Base-by-base conservation (phyloP, 2,888 invertebrate species). In the Dolichomitus sp. region DNA sequence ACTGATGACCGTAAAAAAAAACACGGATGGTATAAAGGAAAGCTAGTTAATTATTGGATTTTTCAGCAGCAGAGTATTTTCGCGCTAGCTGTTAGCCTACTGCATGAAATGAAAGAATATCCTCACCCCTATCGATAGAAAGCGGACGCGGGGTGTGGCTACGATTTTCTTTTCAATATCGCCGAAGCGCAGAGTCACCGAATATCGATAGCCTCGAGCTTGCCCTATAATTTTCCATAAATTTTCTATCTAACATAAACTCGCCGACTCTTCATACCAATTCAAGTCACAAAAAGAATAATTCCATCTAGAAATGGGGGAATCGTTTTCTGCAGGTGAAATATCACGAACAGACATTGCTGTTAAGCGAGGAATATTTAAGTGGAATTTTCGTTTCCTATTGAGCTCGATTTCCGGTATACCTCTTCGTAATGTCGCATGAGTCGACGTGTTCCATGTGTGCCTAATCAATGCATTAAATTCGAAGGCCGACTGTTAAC, bases 141-240 rank as follows among this genome's bases (percentile, higher is more conserved):
- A 52, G 37, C n/a, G 42, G 30, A 12, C 48, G 37, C 50, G 50
- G 14, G 59, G 23, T 19, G 33, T 23, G 19, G 59, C 59, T 59
- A 45, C 68, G 73, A 57, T 45, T 78, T 68, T 30, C 73, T 69
- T 76, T 82, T 82, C 74, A 78, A 82, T 82, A 82, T 82, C 78
- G 78, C 57, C 54, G 50, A 17, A 65, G 57, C 63, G 6, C 66
- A 37, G 50, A 30, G 78, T 65, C 40, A 59, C 70, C 74, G 78
- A 78, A 78, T 78, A 78, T 82, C 82, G 82, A 78, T 78, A 70
- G 82, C 82, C 74, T 50, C 65, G 74, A 82, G 82, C 69, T 65
- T 65, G 74, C 40, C 6, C 82, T 78, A 78, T 82, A 82, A 82
- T 82, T 82, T 74, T 78, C 74, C 78, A 82, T 82, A 82, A 82